Evolutionary conservation across 2,888 invertebrate genomes (phyloP).

Genomic region (Piscicola geometra): DNA sequence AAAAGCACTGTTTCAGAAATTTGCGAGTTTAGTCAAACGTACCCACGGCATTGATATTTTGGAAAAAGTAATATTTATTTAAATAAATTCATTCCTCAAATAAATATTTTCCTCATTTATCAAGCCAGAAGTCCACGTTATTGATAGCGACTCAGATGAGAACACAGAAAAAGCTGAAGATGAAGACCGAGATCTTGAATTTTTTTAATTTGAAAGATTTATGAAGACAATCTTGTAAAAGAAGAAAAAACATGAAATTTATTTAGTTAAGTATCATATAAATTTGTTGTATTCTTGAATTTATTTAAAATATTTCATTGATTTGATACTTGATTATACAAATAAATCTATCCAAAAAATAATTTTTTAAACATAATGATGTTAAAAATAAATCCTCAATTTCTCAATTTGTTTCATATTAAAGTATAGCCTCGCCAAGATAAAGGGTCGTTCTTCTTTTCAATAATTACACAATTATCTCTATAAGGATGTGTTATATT

Average conservation of each 20-base stretch:
- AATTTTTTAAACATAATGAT: too few species aligned
- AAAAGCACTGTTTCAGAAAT: background rate
- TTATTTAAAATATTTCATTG: too few species aligned
- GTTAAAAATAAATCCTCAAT: too few species aligned
- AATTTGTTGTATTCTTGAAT: too few species aligned
- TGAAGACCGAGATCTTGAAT: constrained; percentile 9
- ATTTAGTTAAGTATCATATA: too few species aligned
- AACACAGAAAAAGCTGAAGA: background rate
- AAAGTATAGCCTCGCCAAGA: too few species aligned
- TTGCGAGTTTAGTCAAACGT: background rate
- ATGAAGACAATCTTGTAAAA: constrained; percentile 23
- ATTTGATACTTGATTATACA: too few species aligned
- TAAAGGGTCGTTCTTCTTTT: background rate
- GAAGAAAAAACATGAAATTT: too few species aligned
- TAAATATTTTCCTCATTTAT: background rate
- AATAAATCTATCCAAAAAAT: too few species aligned
- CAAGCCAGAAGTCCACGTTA: background rate
- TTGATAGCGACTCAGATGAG: background rate
- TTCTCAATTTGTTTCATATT: too few species aligned
- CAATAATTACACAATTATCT: too few species aligned
- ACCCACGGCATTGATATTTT: background rate
- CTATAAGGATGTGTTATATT: too few species aligned
- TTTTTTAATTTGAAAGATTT: background rate
- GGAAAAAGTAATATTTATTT: background rate
- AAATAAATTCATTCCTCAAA: background rate